Evolutionary conservation across 2,797 vertebrate genomes (phyloP).

Genomic region (Lerista edwardsae): DNA sequence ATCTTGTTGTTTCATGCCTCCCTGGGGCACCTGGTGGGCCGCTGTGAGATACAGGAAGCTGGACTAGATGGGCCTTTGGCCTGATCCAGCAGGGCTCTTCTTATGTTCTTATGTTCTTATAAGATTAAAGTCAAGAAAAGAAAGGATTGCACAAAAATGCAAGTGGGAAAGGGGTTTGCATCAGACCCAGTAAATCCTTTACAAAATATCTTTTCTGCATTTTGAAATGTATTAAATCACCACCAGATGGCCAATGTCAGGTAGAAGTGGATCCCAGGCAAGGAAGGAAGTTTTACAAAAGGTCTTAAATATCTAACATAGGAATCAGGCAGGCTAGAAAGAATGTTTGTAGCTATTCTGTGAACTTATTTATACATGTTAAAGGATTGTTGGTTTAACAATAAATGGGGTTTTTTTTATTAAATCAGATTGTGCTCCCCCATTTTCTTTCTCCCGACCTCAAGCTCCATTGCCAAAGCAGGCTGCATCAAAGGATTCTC

Average conservation of each 20-base stretch:
- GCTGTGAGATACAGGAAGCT: no score
- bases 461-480: background rate
- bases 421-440: background rate
- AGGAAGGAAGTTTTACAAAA: background rate
- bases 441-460: background rate
- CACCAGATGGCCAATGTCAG: background rate
- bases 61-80: no score
- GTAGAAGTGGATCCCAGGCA: background rate
- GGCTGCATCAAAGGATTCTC: background rate
- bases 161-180: background rate
- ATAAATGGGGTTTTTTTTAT: no score
- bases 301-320: background rate
- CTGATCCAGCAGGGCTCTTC: no score
- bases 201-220: background rate
- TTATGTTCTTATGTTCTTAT: no score
- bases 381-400: background rate
- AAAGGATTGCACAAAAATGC: background rate
- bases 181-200: background rate
- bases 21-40: no score
- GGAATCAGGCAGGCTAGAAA: no score
- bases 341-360: background rate
- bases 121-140: background rate
- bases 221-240: conserved; percentile 5
- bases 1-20: no score
- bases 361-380: background rate